phyloP scores from a whole-genome alignment of 2,888 invertebrate species.

The Eubasilissa splendida region DNA sequence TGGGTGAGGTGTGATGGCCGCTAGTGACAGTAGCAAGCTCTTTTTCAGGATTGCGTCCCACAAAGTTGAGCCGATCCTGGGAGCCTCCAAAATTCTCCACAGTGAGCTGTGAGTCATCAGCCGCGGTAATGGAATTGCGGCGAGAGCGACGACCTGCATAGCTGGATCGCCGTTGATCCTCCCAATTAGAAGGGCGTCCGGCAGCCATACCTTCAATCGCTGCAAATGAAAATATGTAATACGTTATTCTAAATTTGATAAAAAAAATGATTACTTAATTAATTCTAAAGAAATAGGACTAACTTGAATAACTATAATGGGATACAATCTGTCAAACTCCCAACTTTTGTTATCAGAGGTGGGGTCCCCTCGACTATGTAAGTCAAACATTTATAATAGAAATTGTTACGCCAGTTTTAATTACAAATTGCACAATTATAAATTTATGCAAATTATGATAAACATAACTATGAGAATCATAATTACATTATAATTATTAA shows the following conservation, averaged over 20 bases:
- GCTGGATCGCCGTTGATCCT: conserved; percentile 79
- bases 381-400: too few relatives aligned
- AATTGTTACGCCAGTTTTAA: too few relatives aligned
- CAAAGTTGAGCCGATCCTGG: conserved; percentile 86
- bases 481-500: too few relatives aligned
- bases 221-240: conserved; percentile 16
- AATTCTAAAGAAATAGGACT: too few relatives aligned
- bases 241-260: background rate
- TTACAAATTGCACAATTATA: too few relatives aligned
- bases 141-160: conserved; percentile 89
- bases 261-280: too few relatives aligned
- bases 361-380: too few relatives aligned
- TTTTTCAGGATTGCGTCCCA: conserved; percentile 88
- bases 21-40: conserved; percentile 73
- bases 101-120: conserved; percentile 90
- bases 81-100: conserved; percentile 95
- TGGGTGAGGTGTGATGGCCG: conserved; percentile 59
- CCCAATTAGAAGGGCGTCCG: conserved; percentile 90
- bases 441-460: too few relatives aligned
- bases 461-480: too few relatives aligned
- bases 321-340: too few relatives aligned
- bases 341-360: too few relatives aligned
- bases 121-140: conserved; percentile 81
- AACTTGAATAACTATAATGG: too few relatives aligned
- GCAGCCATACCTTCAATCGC: conserved; percentile 75